Conservation (phyloP, 2,113 vertebrate genomes). For the Atrichornis clamosus region DNA sequence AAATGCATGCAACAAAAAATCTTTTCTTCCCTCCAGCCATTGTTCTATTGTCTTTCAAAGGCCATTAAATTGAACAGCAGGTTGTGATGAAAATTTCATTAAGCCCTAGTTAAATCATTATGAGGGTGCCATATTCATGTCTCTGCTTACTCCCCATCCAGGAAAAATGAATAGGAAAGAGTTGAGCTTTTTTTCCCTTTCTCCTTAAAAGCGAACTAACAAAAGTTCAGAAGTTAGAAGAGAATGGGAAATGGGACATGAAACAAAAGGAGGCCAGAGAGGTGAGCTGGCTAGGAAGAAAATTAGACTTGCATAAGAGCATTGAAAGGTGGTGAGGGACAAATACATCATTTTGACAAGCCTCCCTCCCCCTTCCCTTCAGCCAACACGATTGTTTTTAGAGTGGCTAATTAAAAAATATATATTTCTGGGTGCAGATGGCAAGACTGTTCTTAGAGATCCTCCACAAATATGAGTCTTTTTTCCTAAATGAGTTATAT, state of each 20-base stretch:
- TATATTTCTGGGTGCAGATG: slow-evolving; percentile 7
- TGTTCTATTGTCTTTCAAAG: slow-evolving; percentile 95
- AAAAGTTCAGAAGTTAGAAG: slow-evolving; percentile 69
- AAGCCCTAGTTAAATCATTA: slow-evolving; percentile 93
- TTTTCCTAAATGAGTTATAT: not conserved
- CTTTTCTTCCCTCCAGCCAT: slow-evolving; percentile 82
- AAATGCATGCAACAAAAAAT: slow-evolving; percentile 80
- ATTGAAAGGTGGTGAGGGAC: slow-evolving; percentile 36
- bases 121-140: slow-evolving; percentile 89
- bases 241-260: slow-evolving; percentile 47
- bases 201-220: slow-evolving; percentile 55
- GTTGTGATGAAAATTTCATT: slow-evolving; percentile 99
- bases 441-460: slow-evolving; percentile 11
- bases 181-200: not conserved
- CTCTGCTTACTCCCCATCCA: slow-evolving; percentile 67
- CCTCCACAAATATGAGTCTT: not conserved
- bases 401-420: slow-evolving; percentile 56
- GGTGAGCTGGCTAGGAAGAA: slow-evolving; percentile 55
- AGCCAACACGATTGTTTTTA: slow-evolving; percentile 34
- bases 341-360: slow-evolving; percentile 45
- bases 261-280: slow-evolving; percentile 57
- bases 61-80: slow-evolving; percentile 97
- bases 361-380: slow-evolving; percentile 15
- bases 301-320: slow-evolving; percentile 44
- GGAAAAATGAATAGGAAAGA: slow-evolving; percentile 56